phyloP scores from a whole-genome alignment of 2,797 vertebrate species.

The Myiothlypis chrysogaster region DNA sequence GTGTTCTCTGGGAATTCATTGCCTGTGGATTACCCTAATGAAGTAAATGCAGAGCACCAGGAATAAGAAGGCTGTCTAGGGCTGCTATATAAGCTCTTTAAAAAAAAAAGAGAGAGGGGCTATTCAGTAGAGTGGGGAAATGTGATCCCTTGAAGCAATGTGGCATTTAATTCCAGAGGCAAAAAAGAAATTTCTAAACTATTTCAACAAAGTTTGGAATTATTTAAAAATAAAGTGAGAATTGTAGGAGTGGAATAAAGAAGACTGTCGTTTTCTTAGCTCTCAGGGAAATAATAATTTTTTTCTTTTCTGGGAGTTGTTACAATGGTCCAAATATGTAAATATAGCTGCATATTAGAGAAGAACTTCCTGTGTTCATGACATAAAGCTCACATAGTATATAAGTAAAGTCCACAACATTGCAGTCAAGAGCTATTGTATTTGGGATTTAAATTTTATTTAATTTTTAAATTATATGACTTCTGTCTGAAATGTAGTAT shows the following conservation, averaged over 20 bases:
- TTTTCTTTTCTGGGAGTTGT: neutral
- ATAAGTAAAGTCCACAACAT: neutral
- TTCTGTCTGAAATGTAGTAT: neutral
- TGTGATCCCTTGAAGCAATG: neutral
- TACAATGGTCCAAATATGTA: neutral
- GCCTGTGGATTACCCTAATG: neutral
- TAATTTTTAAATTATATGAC: neutral
- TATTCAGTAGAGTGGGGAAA: neutral
- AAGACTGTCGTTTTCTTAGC: neutral
- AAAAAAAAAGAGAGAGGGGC: neutral
- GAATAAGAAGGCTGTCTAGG: neutral
- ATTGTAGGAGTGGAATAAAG: neutral
- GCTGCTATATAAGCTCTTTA: neutral
- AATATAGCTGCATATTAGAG: neutral
- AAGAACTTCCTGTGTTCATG: neutral
- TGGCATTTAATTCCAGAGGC: neutral
- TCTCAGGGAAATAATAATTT: neutral
- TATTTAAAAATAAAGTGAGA: neutral
- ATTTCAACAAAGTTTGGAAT: neutral
- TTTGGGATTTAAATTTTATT: neutral
- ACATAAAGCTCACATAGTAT: neutral
- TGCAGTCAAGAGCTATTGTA: neutral
- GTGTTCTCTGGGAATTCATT: neutral
- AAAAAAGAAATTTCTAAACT: neutral
- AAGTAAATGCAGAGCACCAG: neutral